Base-by-base conservation (phyloP, 2,888 invertebrate species). In the Patella pellucida region DNA sequence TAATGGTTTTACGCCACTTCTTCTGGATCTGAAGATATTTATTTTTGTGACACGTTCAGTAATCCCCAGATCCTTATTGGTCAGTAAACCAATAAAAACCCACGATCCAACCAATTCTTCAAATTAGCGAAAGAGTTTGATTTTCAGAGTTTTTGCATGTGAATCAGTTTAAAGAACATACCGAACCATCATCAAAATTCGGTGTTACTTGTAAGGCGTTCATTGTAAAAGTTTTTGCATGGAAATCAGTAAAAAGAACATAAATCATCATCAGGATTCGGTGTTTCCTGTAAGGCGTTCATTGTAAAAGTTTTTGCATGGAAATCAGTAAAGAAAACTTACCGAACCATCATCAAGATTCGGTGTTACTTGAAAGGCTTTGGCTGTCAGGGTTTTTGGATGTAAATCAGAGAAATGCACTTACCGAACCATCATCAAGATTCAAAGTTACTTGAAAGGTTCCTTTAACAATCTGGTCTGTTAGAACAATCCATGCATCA, bases 401-500 rank as follows among this genome's bases (percentile, higher is more conserved):
- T 41, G 41, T 41, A 41, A 41, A 41, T 41, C 41, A 3, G 41
- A 41, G 9, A 41, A 41, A 41, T 41, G 41, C 31, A 69, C 73
- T 69, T 51, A 73, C 73, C 15, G 69, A 52, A 27, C 51, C 52
- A 31, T 71, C 70, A 68, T 78, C 76, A 16, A 69, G 70, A 7
- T 70, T 67, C 12, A 82, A 52, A 14, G 52, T 71, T n/a, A 85
- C 69, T 68, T 75, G 54, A 23, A 86, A 79, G 52, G 77, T 74
- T 15, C 80, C 79, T 12, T 76, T 76, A 27, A 79, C 77, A 3
- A 85, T 84, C 7, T 75, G 56, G 70, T 86, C 81, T 69, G 81
- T 82, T 16, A 85, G 76, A 1, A 72, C 52, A 27, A 70, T 77
- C 83, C 83, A 85, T 0, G 81, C 83, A n/a, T 78, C 77, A 1